Base-by-base conservation (phyloP, 1,140 invertebrate genomes). In the Drosophila elegans region DNA sequence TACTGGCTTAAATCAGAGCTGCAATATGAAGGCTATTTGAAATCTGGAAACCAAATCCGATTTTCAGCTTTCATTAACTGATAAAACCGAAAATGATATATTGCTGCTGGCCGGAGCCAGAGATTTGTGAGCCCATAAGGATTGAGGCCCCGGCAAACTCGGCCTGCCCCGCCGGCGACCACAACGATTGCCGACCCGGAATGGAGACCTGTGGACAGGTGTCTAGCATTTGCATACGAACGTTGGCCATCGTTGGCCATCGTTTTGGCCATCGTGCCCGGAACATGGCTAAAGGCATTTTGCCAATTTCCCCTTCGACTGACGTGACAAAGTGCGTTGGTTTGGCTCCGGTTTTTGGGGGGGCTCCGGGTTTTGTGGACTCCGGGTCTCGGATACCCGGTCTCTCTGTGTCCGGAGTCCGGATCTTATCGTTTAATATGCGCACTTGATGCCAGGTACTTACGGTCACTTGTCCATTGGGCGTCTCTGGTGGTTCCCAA, bases 401-500 rank as follows among this genome's bases (percentile, higher is more conserved):
- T 39, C 38, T 36, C 53, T 13, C 32, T 52, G 27, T 55, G 32
- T 11, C 5, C 27, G 10, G 49, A 34, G 7, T 29, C 3, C 41
- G 21, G 46, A 56, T 64, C n/a, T 66, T 57, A 60, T 75, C 56
- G 69, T 72, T 78, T 83, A 82, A 82, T 83, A 83, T 78, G 78
- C 75, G 46, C 51, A 77, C 66, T 71, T 66, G 44, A 77, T 83
- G 61, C 52, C 60, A 76, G 75, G 57, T 89, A 93, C 95, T 94
- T 94, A 98, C 98, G 93, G 97, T 98, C 62, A 99, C 97, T 95
- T 98, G 96, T 77, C 98, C 98, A 93, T 99, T 99, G 13, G 98
- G 97, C 75, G 96, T 98, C 92, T 98, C 97, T 21, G 98, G 98
- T 91, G 98, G 97, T 90, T 98, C 96, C 98, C 98, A 99, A 88